phyloP scores from a whole-genome alignment of 2,888 invertebrate species.

The Toxonevra muliebris region DNA sequence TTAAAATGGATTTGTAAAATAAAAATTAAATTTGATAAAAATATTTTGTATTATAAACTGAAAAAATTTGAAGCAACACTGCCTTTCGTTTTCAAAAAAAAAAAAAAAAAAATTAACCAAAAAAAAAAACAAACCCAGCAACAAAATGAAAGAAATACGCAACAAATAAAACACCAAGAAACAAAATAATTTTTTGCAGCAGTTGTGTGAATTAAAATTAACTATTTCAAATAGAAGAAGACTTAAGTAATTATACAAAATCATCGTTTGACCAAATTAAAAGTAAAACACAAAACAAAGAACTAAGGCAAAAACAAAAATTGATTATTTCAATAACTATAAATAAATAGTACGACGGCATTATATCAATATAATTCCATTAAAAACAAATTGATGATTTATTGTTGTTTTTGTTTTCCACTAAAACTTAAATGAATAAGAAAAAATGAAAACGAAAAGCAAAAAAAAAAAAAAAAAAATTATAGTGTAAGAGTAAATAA shows the following conservation, averaged over 20 bases:
- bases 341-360: too few species aligned
- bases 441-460: conserved; percentile 20
- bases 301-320: too few species aligned
- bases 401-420: neutral
- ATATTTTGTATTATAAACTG: conserved; percentile 20
- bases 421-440: conserved; percentile 24
- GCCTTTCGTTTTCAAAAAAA: conserved; percentile 36
- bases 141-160: conserved; percentile 10
- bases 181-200: neutral
- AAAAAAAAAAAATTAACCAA: neutral
- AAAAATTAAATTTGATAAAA: conserved; percentile 16
- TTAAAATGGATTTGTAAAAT: conserved; percentile 12
- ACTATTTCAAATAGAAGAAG: too few species aligned
- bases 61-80: conserved; percentile 32
- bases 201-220: too few species aligned
- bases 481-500: too few species aligned
- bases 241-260: too few species aligned
- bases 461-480: conserved; percentile 9
- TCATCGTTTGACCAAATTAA: too few species aligned
- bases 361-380: conserved; percentile 8
- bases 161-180: conserved; percentile 13
- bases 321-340: too few species aligned
- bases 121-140: conserved; percentile 4
- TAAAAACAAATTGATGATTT: conserved; percentile 19
- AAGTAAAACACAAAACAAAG: too few species aligned